A percentile compares a stretch with the other conserved stretches of the same genome.
These are phyloP conservation scores for Sturnus vulgaris DNA, from an alignment of 2,113 vertebrate species.

Conservation along the genomic window DNA sequence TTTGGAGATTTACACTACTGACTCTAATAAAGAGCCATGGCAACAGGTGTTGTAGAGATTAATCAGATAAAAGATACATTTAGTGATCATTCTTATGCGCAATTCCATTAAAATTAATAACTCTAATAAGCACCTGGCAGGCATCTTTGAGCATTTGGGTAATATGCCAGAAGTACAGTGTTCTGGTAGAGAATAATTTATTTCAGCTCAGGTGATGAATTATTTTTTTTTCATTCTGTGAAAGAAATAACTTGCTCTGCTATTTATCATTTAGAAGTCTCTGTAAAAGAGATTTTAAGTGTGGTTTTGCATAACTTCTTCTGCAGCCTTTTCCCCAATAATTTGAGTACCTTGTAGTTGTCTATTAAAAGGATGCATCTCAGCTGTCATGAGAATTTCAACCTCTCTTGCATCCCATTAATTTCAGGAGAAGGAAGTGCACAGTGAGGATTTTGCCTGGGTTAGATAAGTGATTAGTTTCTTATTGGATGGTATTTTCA, in stretches of 20 bases:
- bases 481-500: background rate
- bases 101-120: conserved; percentile 11
- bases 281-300: background rate
- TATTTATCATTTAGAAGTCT: background rate
- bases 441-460: background rate
- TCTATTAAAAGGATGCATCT: background rate
- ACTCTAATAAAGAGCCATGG: background rate
- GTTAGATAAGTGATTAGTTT: background rate
- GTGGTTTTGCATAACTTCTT: background rate
- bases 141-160: background rate
- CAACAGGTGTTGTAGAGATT: background rate
- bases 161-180: background rate
- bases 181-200: background rate
- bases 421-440: background rate
- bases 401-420: background rate
- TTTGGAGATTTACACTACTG: background rate
- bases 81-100: background rate
- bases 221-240: background rate
- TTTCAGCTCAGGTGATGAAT: background rate
- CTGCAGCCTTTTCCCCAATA: background rate
- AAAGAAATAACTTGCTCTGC: background rate
- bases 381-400: background rate
- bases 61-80: background rate
- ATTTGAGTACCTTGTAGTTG: background rate
- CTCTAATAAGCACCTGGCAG: conserved; percentile 7